These are phyloP conservation scores for Megalurothrips usitatus DNA, from an alignment of 2,888 invertebrate species.

Conservation along the genomic window DNA sequence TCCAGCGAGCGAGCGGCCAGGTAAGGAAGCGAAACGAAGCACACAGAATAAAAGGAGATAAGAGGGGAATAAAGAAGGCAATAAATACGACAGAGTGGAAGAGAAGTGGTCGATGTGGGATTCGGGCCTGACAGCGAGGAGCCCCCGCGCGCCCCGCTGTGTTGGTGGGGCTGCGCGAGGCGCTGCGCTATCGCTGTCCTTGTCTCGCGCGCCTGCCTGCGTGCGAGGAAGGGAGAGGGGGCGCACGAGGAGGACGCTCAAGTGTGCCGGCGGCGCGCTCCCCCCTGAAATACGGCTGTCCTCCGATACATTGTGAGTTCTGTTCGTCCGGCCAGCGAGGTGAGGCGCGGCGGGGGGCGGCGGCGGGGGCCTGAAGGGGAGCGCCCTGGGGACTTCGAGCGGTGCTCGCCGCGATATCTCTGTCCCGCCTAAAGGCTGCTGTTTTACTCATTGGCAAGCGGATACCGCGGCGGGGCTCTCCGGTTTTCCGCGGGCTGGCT, in stretches of 20 bases:
- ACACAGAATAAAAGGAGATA: conserved; percentile 7
- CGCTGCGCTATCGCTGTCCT: background rate
- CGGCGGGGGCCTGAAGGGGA: background rate
- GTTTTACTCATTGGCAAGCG: no score
- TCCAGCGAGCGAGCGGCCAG: background rate
- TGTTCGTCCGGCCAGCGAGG: no score
- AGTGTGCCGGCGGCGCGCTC: background rate
- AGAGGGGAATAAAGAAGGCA: conserved; percentile 17
- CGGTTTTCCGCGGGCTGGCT: no score
- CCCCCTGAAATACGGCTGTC: background rate
- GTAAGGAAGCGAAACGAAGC: background rate
- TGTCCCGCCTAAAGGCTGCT: no score
- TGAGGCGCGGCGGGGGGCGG: background rate
- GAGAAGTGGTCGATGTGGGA: conserved; percentile 13
- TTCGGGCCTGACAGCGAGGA: background rate
- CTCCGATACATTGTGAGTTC: background rate
- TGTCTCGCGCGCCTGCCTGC: background rate
- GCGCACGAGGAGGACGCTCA: background rate
- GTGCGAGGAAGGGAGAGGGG: background rate
- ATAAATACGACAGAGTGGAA: conserved; percentile 11
- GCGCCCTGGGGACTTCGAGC: background rate
- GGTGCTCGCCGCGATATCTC: background rate
- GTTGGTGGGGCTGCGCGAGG: no score
- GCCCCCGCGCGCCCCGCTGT: background rate
- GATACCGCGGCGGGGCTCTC: no score